Conservation (phyloP, 2,797 vertebrate species). For the Threskiornis aethiopicus region DNA sequence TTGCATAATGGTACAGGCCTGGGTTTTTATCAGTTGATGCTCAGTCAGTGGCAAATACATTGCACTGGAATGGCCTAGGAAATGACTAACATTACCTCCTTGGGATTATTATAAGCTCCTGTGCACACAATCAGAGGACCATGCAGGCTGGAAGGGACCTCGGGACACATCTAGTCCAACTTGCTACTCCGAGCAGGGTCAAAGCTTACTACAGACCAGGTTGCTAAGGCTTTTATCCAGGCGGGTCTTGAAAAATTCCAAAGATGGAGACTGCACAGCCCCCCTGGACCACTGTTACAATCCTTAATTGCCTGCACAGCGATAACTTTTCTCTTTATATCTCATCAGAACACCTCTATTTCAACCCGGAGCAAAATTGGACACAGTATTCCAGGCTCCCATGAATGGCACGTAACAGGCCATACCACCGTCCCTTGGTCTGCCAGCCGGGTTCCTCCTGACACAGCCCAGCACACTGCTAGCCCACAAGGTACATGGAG, state of each 20-base stretch:
- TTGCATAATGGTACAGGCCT: accelerated
- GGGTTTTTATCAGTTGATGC: background rate
- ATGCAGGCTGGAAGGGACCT: background rate
- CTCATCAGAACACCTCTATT: background rate
- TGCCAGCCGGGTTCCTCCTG: background rate
- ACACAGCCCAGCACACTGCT: background rate
- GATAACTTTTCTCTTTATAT: background rate
- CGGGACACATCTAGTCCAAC: background rate
- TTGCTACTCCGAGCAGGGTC: background rate
- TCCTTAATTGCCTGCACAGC: background rate
- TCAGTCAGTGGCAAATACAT: background rate
- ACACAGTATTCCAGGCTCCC: background rate
- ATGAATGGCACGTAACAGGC: accelerated
- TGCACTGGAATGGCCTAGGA: background rate
- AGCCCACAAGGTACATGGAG: background rate
- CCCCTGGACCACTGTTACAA: background rate
- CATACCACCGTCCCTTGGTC: background rate
- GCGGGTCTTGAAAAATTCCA: background rate
- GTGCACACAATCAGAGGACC: background rate
- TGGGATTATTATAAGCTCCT: background rate
- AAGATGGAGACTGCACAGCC: background rate
- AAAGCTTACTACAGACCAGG: background rate
- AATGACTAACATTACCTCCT: background rate
- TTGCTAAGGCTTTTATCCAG: background rate
- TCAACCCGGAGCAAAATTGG: background rate